Base-by-base conservation (phyloP, 2,797 vertebrate genomes). In the Cynopterus sphinx region DNA sequence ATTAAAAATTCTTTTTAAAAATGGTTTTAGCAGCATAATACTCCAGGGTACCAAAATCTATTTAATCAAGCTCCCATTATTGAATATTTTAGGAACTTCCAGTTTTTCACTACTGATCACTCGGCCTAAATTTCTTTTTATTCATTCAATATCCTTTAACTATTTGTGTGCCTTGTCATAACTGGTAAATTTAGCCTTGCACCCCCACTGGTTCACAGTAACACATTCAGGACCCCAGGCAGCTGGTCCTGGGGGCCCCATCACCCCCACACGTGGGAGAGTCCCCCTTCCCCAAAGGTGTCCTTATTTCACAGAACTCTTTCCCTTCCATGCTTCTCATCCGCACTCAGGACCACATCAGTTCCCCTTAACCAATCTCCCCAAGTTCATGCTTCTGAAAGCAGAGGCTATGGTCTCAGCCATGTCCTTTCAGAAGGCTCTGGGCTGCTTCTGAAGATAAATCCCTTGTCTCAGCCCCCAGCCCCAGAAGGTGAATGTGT, bases 1-100 rank as follows among this genome's bases (percentile, higher is more conserved):
- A 83, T 74, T 86, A 93, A 85, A 90, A 90, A 57, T 79, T 87
- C 49, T 67, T 59, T 6, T 43, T 41, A 28, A 82, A 93, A 43
- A 26, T 4, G 49, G 51, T 41, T 92, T 73, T 39, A 67, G 43
- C 61, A 70, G 46, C 4, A 28, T 39, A 16, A 31, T 53, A 86
- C 73, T 63, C 39, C 19, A 91, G 74, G 49, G 57, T 17, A 84
- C 41, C 77, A 74, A 85, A 83, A 79, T 94, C 28, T 81, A 57
- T 67, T 90, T 94, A 55, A 90, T 79, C 61, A 53, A 84, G 65
- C 28, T 65, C 46, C 71, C 13, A 6, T 57, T 63, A 28, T 6
- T 78, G 68, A 68, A 73, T 68, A 63, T 78, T 84, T 86, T 51
- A 83, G 39, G 41, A n/a, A 53, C 41, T 41, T 81, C 28, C 41